Base-by-base conservation (phyloP, 1,140 invertebrate genomes). In the Drosophila seguyi region DNA sequence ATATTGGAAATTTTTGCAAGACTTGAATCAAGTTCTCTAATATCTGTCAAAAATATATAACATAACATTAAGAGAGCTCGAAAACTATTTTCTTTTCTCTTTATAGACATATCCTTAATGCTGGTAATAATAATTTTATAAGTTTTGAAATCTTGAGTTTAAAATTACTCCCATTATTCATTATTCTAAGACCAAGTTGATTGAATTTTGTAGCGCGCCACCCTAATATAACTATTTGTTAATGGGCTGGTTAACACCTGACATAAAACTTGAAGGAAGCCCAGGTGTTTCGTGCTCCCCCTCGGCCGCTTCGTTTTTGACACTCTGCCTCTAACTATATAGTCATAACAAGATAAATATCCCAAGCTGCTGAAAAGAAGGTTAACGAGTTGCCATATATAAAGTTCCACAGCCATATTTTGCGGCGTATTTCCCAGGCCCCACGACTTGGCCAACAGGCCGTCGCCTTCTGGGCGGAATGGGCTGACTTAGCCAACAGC, bases 301-400 rank as follows among this genome's bases (percentile, higher is more conserved):
- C 11, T 34, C 48, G 27, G 27, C 27, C 27, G 29, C 48, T 25
- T 16, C 31, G 18, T 10, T 34, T 41, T 65, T 66, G 47, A 50
- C 52, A 50, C 55, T 52, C 45, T 59, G 63, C 69, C 55, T 73
- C n/a, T 73, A 25, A 73, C 62, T 71, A 71, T 71, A 83, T 53
- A 53, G 52, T 53, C 20, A 83, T 84, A 84, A 84, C 63, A 84
- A 84, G 75, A 84, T 84, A 84, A 76, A 84, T 84, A 73, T 76
- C 79, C 57, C 47, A 50, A 50, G 80, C 31, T 27, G 59, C 53
- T 44, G 25, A 50, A 61, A 79, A 86, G 82, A 88, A 69, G 76
- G 76, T 84, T 84, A 76, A 73, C 76, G 67, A 84, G 81, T 76
- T 55, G 45, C 81, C 57, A 75, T 61, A 84, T 71, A 82, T 75